Base-by-base conservation (phyloP, 2,888 invertebrate species). In the Cheilosia vernalis region DNA sequence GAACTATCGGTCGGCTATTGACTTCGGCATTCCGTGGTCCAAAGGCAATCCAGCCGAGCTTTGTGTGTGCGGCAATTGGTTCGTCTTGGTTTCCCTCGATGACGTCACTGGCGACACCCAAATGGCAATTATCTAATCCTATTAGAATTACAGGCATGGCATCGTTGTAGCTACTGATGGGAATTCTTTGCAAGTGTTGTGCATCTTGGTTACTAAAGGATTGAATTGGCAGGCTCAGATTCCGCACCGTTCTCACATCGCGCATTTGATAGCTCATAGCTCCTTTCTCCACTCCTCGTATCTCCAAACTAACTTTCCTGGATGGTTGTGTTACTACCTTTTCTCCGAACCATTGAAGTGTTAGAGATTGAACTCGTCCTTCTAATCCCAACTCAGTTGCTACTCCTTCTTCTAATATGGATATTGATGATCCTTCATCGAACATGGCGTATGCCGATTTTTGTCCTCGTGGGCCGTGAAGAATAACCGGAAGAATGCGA, bases 331-430 rank as follows among this genome's bases (percentile, higher is more conserved):
- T 77, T 21, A 63, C 51, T 5, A 42, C 40, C 19, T 76, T 83
- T 10, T 83, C 66, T 15, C 76, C 69, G 61, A 81, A 87, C 84
- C 87, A 88, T 53, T 87, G 83, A 5, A 87, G 51, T 2, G 74
- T 87, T 15, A 87, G 69, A 5, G 58, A n/a, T 0, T 55, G 60
- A 9, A 30, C 37, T 21, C 84, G 79, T 1, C 87, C 87, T 30
- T 61, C 76, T 2, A 87, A 42, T 40, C 85, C 87, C 40, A 85
- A 21, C 5, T 66, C 19, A 13, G 30, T 47, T 10, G 83, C 80
- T 1, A 83, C 10, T 6, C 44, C 17, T 0, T 30, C 30, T 7
- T 87, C 82, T 24, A 88, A 37, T 2, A 87, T 64, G 0, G 85
- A 82, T 1, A 86, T 64, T 5, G 86, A 87, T 15, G 87, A 87